A percentile compares a stretch with the other conserved stretches of the same genome.
Conservation (phyloP, 2,797 vertebrate genomes). For the Oophaga sylvatica region DNA sequence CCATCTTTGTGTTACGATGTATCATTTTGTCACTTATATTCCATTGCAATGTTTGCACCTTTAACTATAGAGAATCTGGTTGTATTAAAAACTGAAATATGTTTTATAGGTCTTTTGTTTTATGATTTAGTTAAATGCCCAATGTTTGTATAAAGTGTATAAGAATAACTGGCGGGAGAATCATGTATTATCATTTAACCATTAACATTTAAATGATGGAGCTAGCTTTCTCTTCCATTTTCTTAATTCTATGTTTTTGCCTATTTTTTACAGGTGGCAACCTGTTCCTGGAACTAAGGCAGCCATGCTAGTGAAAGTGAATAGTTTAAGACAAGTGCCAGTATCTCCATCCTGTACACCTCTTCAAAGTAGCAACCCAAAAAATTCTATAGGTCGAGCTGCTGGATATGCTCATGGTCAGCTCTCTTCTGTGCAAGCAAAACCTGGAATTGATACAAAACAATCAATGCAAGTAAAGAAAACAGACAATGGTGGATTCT, state of each 20-base stretch:
- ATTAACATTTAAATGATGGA: neutral
- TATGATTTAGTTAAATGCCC: too few relatives aligned
- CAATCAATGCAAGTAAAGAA: conserved; percentile 86
- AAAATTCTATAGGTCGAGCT: conserved; percentile 64
- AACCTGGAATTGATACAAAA: conserved; percentile 71
- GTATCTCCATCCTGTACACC: conserved; percentile 68
- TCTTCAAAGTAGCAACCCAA: conserved; percentile 71
- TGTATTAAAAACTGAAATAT: too few relatives aligned
- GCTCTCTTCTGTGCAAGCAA: conserved; percentile 64
- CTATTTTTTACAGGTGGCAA: conserved; percentile 79
- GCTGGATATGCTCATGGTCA: conserved; percentile 71
- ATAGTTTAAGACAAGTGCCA: conserved; percentile 77
- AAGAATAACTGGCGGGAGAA: neutral
- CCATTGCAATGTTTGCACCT: too few relatives aligned
- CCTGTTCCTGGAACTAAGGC: conserved; percentile 86
- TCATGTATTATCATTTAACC: neutral
- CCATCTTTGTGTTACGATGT: neutral
- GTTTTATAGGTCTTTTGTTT: too few relatives aligned
- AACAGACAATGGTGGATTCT: conserved; percentile 85
- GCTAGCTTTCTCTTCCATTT: neutral
- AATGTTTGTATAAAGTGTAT: neutral
- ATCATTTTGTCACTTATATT: too few relatives aligned
- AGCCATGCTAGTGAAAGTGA: conserved; percentile 89
- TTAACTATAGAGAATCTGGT: too few relatives aligned
- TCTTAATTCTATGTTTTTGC: neutral